phyloP scores from a whole-genome alignment of 2,797 vertebrate genomes.

The Mormyrus proboscirostris region DNA sequence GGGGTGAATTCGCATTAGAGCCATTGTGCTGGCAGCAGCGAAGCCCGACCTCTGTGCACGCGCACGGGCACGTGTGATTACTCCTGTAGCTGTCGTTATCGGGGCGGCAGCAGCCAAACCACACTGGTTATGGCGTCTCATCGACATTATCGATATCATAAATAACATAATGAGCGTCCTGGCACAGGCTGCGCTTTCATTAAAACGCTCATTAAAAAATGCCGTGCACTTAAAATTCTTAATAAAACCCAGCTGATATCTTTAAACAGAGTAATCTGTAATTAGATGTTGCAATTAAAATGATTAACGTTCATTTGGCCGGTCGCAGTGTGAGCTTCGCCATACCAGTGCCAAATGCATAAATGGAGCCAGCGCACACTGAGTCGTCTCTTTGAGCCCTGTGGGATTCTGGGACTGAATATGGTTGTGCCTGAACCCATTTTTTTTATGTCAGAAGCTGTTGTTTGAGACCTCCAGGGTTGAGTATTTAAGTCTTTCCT shows the following conservation, averaged over 20 bases:
- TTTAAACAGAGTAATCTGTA: slow-evolving; percentile 40
- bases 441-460: slow-evolving; percentile 7
- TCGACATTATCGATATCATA: slow-evolving; percentile 24
- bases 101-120: not conserved
- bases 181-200: not conserved
- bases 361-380: slow-evolving; percentile 27
- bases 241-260: slow-evolving; percentile 37
- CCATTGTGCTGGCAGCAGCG: not conserved
- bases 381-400: slow-evolving; percentile 6
- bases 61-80: not conserved
- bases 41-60: slow-evolving; percentile 4
- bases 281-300: slow-evolving; percentile 43
- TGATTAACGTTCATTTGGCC: slow-evolving; percentile 39
- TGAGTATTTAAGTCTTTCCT: not conserved
- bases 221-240: slow-evolving; percentile 23
- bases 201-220: slow-evolving; percentile 26
- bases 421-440: not conserved
- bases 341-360: slow-evolving; percentile 28
- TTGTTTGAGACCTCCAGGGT: slow-evolving; percentile 5
- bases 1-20: not conserved
- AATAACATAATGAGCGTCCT: slow-evolving; percentile 18
- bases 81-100: not conserved
- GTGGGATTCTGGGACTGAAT: slow-evolving; percentile 15
- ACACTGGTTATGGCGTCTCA: not conserved
- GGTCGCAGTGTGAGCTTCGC: slow-evolving; percentile 29